These are phyloP conservation scores for Garrulus glandarius DNA, from an alignment of 2,797 vertebrate species.

Conservation along the genomic window DNA sequence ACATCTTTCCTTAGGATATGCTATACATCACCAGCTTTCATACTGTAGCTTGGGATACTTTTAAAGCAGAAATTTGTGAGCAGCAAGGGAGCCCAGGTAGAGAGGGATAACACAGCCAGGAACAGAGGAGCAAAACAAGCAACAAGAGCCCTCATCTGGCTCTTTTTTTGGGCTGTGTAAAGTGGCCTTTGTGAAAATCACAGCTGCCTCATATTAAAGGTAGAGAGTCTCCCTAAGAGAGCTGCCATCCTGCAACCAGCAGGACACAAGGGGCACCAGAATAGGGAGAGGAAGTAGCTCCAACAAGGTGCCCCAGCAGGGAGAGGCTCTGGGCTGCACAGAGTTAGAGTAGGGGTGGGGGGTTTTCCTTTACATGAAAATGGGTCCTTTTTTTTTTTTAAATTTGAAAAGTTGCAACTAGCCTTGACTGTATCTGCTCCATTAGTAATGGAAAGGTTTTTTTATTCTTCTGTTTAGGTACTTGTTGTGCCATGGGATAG, in stretches of 20 bases:
- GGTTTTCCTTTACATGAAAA: neutral
- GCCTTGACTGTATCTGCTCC: neutral
- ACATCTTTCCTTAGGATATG: constrained; percentile 58
- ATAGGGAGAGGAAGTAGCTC: neutral
- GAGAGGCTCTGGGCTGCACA: rapidly evolving
- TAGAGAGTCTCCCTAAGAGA: neutral
- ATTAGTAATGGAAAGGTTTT: neutral
- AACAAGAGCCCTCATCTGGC: neutral
- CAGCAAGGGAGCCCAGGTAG: neutral
- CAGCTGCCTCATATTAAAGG: neutral
- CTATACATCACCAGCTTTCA: constrained; percentile 12
- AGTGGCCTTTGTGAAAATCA: neutral
- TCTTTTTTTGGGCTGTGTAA: neutral
- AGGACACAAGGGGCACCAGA: neutral
- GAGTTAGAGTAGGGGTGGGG: neutral
- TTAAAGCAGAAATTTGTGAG: neutral
- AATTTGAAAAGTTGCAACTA: neutral
- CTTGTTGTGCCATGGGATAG: neutral
- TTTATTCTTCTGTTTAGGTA: neutral
- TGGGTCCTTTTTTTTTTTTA: rapidly evolving
- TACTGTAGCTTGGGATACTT: neutral
- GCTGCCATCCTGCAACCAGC: neutral
- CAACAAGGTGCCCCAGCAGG: neutral
- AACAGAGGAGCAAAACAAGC: neutral
- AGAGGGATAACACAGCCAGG: neutral